phyloP scores from a whole-genome alignment of 2,888 invertebrate genomes.

The Hecatera dysodea region DNA sequence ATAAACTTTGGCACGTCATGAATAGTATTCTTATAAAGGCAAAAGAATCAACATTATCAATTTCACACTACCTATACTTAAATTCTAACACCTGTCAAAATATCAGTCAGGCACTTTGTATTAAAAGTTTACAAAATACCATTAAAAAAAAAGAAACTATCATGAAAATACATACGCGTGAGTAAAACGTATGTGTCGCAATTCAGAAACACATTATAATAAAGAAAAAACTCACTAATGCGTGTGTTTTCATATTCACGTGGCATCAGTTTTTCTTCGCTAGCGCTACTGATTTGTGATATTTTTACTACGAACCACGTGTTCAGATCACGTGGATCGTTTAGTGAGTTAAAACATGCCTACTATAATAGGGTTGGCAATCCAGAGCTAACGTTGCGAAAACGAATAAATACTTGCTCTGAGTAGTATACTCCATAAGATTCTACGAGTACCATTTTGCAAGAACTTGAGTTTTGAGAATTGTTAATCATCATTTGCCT shows the following conservation, averaged over 20 bases:
- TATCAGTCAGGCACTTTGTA: neutral
- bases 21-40: neutral
- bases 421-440: too few relatives aligned
- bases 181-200: neutral
- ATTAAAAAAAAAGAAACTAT: neutral
- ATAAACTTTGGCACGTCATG: neutral
- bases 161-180: conserved; percentile 26
- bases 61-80: neutral
- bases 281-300: conserved; percentile 7
- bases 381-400: too few relatives aligned
- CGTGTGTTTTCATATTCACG: conserved; percentile 42
- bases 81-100: conserved; percentile 5
- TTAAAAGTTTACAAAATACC: conserved; percentile 3
- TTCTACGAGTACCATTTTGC: too few relatives aligned
- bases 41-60: conserved; percentile 11
- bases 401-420: too few relatives aligned
- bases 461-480: too few relatives aligned
- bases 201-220: conserved; percentile 23
- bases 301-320: conserved; percentile 42
- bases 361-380: neutral
- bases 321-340: conserved; percentile 21
- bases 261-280: conserved; percentile 21
- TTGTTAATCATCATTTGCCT: too few relatives aligned
- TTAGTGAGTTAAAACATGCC: conserved; percentile 5
- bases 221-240: conserved; percentile 21